Evolutionary conservation across 2,797 vertebrate genomes (phyloP), one percentile per base, ranked within the genome.

Genomic region (Garrulus glandarius): DNA sequence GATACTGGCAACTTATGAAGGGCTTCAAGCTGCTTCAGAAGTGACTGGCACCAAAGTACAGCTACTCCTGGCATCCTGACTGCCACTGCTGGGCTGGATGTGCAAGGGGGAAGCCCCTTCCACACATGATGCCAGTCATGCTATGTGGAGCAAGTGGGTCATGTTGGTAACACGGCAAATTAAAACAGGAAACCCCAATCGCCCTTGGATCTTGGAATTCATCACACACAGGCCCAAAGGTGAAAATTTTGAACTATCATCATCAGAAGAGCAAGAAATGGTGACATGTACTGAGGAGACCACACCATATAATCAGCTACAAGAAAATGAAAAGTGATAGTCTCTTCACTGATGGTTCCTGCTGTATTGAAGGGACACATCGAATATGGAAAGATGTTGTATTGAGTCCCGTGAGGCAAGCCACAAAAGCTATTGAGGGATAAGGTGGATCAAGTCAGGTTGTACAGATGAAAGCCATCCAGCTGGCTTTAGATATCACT

Each of bases 31-130:
- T 50, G 32, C 32, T 57, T 74, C 52, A 65, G 60, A 41, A 49
- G 21, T 36, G 11, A 65, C 1, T 1, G 0, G 43, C 44, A 65
- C 52, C 5, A 0, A 50, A 43, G 26, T 12, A 43, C 43, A 27
- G 36, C 26, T 57, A 27, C 5, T 50, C 16, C 44, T 43, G 44
- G 23, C 26, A 84, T 26, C 69, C 26, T 24, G 50, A 71, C 32
- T 29, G 50, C 37, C 22, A 39, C 15, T 14, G 14, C 37, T 15
- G 59, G 20, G 52, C 23, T 57, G 37, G 16, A 24, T 46, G 37
- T 11, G 15, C 18, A 19, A 26, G 19, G 34, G 15, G 16, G 7
- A 60, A 30, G 34, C 7, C 26, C 21, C 15, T 60, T 60, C 53
- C 18, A 60, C 34, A 34, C 4, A 3, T 14, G 12, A 67, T 10